Percentiles rank a stretch among this genome's conserved stretches.
Evolutionary conservation across 2,888 invertebrate genomes (phyloP).

Genomic region (Amorpha juglandis): DNA sequence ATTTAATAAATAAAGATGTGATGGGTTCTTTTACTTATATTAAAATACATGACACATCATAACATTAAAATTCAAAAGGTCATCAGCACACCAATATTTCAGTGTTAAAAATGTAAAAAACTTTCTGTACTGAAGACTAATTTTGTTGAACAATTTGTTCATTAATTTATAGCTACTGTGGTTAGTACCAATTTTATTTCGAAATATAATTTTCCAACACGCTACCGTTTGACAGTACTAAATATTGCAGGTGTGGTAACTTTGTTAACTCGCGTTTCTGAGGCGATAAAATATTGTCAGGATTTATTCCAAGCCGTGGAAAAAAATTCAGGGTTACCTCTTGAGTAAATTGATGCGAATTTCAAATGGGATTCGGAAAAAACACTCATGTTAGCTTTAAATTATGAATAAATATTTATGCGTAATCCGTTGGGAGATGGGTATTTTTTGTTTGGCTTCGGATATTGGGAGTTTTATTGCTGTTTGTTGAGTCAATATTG

Average conservation of each 20-base stretch:
- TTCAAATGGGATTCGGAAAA: conserved; percentile 22
- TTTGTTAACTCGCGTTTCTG: neutral
- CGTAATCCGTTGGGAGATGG: neutral
- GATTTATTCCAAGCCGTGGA: conserved; percentile 10
- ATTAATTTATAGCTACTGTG: conserved; percentile 25
- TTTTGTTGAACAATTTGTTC: conserved; percentile 1
- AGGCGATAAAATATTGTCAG: conserved; percentile 8
- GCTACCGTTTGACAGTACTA: neutral
- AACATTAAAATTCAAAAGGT: neutral
- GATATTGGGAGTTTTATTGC: neutral
- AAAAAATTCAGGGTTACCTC: neutral
- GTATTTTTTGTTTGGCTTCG: conserved; percentile 15
- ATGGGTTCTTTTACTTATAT: no score
- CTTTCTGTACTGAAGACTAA: neutral
- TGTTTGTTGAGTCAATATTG: neutral
- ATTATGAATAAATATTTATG: conserved; percentile 17
- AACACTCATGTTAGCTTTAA: conserved; percentile 11
- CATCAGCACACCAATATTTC: neutral
- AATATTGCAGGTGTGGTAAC: conserved; percentile 8
- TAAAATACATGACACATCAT: no score
- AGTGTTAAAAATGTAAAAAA: neutral
- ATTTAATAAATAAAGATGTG: no score
- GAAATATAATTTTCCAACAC: conserved; percentile 9
- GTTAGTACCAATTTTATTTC: conserved; percentile 2
- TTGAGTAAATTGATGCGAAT: conserved; percentile 19